Conservation (phyloP, 2,113 vertebrate species). For the Daubentonia madagascariensis region DNA sequence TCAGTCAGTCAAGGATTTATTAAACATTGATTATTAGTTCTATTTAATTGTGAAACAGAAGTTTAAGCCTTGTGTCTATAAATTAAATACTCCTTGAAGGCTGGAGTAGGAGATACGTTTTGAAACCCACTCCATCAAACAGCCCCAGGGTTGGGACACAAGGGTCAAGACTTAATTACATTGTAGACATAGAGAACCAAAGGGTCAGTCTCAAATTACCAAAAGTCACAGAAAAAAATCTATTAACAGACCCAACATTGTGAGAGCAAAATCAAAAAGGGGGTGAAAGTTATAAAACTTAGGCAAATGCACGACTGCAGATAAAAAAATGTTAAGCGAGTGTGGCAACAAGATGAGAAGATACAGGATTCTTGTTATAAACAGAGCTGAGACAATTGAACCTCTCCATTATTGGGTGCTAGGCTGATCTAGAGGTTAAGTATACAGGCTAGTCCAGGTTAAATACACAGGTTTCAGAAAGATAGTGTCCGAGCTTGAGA, state of each 20-base stretch:
- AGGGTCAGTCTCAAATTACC: neutral
- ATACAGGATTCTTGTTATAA: neutral
- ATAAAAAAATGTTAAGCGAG: neutral
- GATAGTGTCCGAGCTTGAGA: neutral
- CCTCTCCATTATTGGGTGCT: neutral
- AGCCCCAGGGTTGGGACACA: neutral
- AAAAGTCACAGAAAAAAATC: neutral
- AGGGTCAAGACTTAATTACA: neutral
- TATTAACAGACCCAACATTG: neutral
- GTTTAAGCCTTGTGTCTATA: neutral
- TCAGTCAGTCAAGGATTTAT: neutral
- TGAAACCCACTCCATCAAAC: neutral
- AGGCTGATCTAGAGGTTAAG: neutral
- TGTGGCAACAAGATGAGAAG: neutral
- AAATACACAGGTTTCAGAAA: neutral
- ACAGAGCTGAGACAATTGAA: neutral
- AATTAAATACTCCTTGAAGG: neutral
- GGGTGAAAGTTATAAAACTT: neutral
- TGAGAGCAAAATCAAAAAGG: neutral
- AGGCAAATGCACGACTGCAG: neutral
- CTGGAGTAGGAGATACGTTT: neutral
- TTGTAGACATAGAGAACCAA: neutral
- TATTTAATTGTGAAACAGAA: neutral
- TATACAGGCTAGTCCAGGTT: neutral
- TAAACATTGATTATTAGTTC: neutral